These are phyloP conservation scores for Phasia obesa DNA, from an alignment of 2,888 invertebrate species.

Conservation along the genomic window DNA sequence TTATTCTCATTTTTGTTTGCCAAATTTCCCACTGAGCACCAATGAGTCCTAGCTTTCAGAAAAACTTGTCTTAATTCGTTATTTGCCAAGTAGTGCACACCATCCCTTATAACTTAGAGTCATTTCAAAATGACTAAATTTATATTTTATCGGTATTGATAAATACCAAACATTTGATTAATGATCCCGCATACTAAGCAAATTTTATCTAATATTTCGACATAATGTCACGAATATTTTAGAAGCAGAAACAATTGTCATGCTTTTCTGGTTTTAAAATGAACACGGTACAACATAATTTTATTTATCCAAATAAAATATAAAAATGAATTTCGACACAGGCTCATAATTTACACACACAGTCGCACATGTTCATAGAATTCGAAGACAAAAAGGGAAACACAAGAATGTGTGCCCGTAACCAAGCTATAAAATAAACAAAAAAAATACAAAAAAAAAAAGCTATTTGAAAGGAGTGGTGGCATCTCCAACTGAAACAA, in stretches of 20 bases:
- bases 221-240: background rate
- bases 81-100: no score
- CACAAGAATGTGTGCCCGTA: constrained; percentile 36
- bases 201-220: background rate
- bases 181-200: constrained; percentile 37
- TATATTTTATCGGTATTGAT: no score
- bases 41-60: no score
- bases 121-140: background rate
- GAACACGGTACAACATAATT: constrained; percentile 2
- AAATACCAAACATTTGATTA: background rate
- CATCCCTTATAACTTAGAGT: no score
- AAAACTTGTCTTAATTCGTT: no score
- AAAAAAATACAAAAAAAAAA: constrained; percentile 20
- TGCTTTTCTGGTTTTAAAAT: constrained; percentile 19
- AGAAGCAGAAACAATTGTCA: background rate
- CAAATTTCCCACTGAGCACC: no score
- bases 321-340: constrained; percentile 48
- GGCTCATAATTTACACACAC: constrained; percentile 20
- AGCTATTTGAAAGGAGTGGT: constrained; percentile 28
- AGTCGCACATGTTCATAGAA: background rate
- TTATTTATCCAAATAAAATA: constrained; percentile 19
- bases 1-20: no score
- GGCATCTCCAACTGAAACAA: background rate
- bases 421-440: constrained; percentile 16
- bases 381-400: background rate